phyloP scores from a whole-genome alignment of 2,113 vertebrate species.

The Pipra filicauda region DNA sequence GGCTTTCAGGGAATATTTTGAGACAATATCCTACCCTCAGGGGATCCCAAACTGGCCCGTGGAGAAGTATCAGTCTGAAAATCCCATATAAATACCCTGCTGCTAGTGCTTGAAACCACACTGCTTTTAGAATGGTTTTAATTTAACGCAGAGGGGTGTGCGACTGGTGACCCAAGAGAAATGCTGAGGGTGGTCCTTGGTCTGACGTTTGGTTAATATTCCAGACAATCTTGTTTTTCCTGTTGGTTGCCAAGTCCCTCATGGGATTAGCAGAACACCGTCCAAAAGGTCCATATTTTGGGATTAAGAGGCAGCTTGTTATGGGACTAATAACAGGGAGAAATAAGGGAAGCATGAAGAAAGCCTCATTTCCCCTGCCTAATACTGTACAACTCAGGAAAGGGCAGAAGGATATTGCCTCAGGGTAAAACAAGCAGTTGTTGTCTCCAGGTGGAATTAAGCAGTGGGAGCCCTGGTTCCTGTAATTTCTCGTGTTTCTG shows the following conservation, averaged over 20 bases:
- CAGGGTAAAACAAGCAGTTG: neutral
- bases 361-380: neutral
- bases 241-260: neutral
- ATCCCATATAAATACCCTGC: neutral
- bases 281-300: neutral
- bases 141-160: neutral
- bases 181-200: constrained; percentile 15
- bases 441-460: neutral
- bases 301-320: neutral
- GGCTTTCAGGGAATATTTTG: constrained; percentile 7
- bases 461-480: neutral
- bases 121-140: constrained; percentile 20
- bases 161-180: neutral
- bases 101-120: constrained; percentile 16
- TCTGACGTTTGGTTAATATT: neutral
- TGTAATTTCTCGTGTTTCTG: neutral
- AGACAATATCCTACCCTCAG: constrained; percentile 7
- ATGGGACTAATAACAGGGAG: neutral
- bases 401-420: neutral
- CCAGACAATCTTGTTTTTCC: neutral
- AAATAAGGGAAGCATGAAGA: neutral
- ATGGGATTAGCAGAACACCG: neutral
- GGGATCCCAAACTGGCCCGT: neutral
- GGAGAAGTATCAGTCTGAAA: neutral
- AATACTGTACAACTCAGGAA: neutral